These are phyloP conservation scores for Phengaris arion DNA, from an alignment of 2,888 invertebrate species.

Conservation along the genomic window DNA sequence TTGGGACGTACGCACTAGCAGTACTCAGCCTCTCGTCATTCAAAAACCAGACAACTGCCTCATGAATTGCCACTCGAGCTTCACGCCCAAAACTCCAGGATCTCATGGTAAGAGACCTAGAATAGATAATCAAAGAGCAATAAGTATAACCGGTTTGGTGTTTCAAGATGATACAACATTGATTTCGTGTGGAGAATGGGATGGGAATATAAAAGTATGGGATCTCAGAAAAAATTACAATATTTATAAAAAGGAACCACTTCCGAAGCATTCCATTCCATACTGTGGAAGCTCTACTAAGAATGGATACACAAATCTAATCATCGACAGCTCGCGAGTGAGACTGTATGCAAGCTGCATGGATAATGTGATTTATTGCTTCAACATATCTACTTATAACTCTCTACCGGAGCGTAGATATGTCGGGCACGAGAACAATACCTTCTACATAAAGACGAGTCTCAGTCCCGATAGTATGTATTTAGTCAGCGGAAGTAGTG, in stretches of 20 bases:
- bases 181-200: slow-evolving; percentile 91
- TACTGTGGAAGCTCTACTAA: slow-evolving; percentile 85
- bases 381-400: slow-evolving; percentile 85
- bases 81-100: slow-evolving; percentile 70
- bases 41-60: slow-evolving; percentile 86
- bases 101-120: slow-evolving; percentile 74
- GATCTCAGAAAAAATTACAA: slow-evolving; percentile 91
- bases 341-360: slow-evolving; percentile 92
- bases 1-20: slow-evolving; percentile 83
- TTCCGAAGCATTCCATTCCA: slow-evolving; percentile 85
- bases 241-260: slow-evolving; percentile 82
- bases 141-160: slow-evolving; percentile 89
- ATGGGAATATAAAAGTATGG: slow-evolving; percentile 92
- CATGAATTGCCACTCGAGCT: slow-evolving; percentile 81
- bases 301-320: slow-evolving; percentile 87
- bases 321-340: slow-evolving; percentile 84
- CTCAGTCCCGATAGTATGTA: slow-evolving; percentile 90
- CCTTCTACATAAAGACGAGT: slow-evolving; percentile 91
- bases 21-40: slow-evolving; percentile 55
- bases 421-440: slow-evolving; percentile 86
- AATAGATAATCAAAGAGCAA: slow-evolving; percentile 75
- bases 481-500: slow-evolving; percentile 93
- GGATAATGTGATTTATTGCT: slow-evolving; percentile 92
- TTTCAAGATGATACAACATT: slow-evolving; percentile 90
- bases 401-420: slow-evolving; percentile 82